Evolutionary conservation across 2,113 vertebrate genomes (phyloP).

Genomic region (Menidia beryllina): DNA sequence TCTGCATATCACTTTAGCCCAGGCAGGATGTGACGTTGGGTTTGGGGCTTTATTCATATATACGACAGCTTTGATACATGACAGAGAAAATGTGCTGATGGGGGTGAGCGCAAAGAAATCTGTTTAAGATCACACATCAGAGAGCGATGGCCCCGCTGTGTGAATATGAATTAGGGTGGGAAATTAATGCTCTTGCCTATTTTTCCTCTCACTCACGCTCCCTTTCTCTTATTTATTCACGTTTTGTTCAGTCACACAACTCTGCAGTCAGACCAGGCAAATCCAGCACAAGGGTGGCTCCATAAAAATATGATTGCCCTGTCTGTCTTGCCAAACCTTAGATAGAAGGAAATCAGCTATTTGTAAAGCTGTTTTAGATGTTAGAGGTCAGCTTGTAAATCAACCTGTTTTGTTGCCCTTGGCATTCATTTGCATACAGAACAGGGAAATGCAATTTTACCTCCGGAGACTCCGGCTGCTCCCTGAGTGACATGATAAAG

Average conservation of each 20-base stretch:
- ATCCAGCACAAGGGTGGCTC: conserved; percentile 43
- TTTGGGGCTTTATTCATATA: conserved; percentile 62
- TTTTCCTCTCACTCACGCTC: neutral
- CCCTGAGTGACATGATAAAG: conserved; percentile 4
- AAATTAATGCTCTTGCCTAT: conserved; percentile 67
- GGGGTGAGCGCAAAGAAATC: conserved; percentile 69
- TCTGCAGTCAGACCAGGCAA: conserved; percentile 60
- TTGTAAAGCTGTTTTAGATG: conserved; percentile 59
- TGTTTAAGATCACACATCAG: conserved; percentile 72
- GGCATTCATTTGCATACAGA: conserved; percentile 59
- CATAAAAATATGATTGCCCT: conserved; percentile 68
- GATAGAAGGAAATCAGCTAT: conserved; percentile 49
- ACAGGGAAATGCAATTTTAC: conserved; percentile 34
- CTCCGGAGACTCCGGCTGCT: conserved; percentile 28
- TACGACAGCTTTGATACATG: conserved; percentile 75
- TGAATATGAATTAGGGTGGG: conserved; percentile 77
- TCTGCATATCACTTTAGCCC: conserved; percentile 51
- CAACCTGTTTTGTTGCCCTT: conserved; percentile 51
- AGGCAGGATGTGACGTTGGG: conserved; percentile 61
- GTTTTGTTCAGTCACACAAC: conserved; percentile 72
- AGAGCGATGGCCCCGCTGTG: conserved; percentile 64
- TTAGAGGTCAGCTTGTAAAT: conserved; percentile 71
- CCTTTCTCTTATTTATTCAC: conserved; percentile 70
- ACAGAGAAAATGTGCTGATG: conserved; percentile 73
- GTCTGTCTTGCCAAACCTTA: conserved; percentile 35